Evolutionary conservation across 2,797 vertebrate genomes (phyloP).

Genomic region (Parauchenoglanis punctatus): DNA sequence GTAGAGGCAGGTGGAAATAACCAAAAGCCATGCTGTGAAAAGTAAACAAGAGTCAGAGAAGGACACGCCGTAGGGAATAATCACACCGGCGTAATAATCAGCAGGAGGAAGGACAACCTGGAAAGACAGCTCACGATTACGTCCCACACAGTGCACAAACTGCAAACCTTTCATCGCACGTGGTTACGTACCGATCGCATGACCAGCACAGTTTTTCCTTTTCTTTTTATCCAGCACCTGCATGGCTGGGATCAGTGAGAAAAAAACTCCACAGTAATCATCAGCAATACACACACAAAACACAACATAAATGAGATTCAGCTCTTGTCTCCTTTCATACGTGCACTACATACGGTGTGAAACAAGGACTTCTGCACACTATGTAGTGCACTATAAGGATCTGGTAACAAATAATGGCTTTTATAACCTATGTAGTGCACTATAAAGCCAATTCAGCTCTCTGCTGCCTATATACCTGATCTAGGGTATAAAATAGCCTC

Average conservation of each 20-base stretch:
- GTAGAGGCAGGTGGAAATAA: slow-evolving; percentile 32
- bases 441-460: no score
- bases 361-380: neutral
- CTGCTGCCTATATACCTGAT: neutral
- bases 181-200: slow-evolving; percentile 53
- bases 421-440: no score
- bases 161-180: slow-evolving; percentile 32
- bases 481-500: neutral
- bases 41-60: slow-evolving; percentile 50
- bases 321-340: neutral
- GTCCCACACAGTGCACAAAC: slow-evolving; percentile 39
- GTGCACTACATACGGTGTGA: neutral
- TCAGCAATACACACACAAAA: slow-evolving; percentile 30
- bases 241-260: slow-evolving; percentile 48
- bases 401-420: neutral
- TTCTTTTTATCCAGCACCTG: slow-evolving; percentile 59
- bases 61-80: slow-evolving; percentile 21
- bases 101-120: slow-evolving; percentile 23
- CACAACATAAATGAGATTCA: neutral
- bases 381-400: neutral
- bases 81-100: slow-evolving; percentile 1
- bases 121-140: slow-evolving; percentile 38
- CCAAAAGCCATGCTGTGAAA: slow-evolving; percentile 56
- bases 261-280: slow-evolving; percentile 54
- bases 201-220: slow-evolving; percentile 49